Conservation (phyloP, 64 coral and sea anemone species). For the Acropora yongei region DNA sequence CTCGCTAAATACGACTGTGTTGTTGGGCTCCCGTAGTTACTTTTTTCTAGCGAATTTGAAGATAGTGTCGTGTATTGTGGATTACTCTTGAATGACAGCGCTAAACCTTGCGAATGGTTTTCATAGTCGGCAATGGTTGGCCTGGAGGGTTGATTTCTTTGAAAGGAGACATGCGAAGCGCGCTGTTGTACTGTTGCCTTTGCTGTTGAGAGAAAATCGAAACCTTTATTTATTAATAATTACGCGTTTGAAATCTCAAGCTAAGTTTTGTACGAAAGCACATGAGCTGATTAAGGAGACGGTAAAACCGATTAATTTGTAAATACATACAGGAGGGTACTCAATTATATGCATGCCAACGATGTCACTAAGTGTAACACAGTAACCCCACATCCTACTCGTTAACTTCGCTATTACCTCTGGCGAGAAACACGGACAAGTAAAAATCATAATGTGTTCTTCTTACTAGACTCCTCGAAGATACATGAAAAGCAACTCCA, state of each 20-base stretch:
- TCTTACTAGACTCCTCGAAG: no score
- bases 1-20: background rate
- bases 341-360: no score
- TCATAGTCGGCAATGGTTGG: constrained; percentile 26
- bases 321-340: background rate
- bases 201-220: background rate
- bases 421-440: no score
- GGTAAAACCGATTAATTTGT: background rate
- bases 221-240: background rate
- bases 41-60: background rate
- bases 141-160: constrained; percentile 21
- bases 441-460: no score
- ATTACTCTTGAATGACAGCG: constrained; percentile 7
- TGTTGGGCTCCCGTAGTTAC: background rate
- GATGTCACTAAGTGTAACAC: no score
- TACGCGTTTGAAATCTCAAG: no score
- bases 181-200: background rate
- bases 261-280: no score
- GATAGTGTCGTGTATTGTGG: background rate
- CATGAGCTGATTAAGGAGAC: no score
- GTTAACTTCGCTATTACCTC: no score
- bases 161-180: background rate
- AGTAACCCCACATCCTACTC: no score
- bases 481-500: no score
- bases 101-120: constrained; percentile 25